Evolutionary conservation across 2,797 vertebrate species (phyloP), one percentile per base, ranked within the genome.

Genomic region (Artibeus jamaicensis): DNA sequence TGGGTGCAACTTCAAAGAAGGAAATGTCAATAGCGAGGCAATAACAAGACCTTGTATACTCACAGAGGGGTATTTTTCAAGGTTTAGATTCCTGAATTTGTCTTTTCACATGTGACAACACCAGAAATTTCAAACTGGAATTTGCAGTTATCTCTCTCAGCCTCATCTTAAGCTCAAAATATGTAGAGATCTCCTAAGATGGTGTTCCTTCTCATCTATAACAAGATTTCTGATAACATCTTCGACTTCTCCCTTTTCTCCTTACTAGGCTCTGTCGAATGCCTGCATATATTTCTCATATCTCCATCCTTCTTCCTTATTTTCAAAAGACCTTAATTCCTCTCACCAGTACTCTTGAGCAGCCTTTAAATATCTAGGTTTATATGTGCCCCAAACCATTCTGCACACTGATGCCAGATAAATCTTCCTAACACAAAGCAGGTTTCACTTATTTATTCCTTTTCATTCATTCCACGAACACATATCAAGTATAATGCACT

Each of bases 371-470:
- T n/a, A 16, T 90, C 82, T 55, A 57, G 26, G 34, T 62, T 85
- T 84, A 12, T 12, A 26, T 82, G 79, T 76, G 57, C 50, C 67
- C 62, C 53, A 83, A 67, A 78, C 42, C 37, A 55, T 39, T 68
- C 26, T 73, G 24, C 15, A 76, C 44, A 18, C 15, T 91, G 42
- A 70, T 83, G 24, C 37, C 83, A 39, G n/a, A 55, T 73, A 77
- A 84, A 95, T 55, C 55, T 92, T 94, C 59, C 55, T 59, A 88
- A 84, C 59, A 19, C n/a, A 82, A 70, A 71, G 71, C 37, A 88
- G 46, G 6, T 68, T 65, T 76, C 79, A 53, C 81, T 34, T 39
- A 46, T 57, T 81, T 55, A 67, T 65, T 79, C 11, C 22, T 92
- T 70, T 65, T 76, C 24, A 65, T 86, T 81, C 46, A 53, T 84